A percentile compares a stretch with the other conserved stretches of the same genome.
Evolutionary conservation across 1,140 invertebrate species (phyloP).

Genomic region (Acromyrmex charruanus): DNA sequence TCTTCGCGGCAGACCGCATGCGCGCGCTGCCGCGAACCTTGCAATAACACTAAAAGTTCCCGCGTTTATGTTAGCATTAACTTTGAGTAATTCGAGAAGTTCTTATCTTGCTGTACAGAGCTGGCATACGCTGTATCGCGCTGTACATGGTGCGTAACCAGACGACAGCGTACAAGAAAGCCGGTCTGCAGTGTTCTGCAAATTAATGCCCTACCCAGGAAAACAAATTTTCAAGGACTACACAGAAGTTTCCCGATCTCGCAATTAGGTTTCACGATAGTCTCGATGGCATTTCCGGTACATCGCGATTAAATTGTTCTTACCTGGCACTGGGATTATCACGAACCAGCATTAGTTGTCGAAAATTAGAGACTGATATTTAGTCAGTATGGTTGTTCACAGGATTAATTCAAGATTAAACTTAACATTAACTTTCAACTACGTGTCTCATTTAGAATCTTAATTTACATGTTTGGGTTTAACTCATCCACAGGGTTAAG

Average conservation of each 20-base stretch:
- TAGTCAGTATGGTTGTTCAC: neutral
- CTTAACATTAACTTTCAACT: neutral
- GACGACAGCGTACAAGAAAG: conserved; percentile 58
- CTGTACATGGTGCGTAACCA: conserved; percentile 68
- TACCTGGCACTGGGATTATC: conserved; percentile 32
- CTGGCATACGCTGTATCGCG: conserved; percentile 25
- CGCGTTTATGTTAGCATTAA: conserved; percentile 73
- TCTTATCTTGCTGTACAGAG: conserved; percentile 70
- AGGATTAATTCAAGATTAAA: conserved; percentile 13
- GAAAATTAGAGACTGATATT: neutral
- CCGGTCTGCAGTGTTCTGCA: conserved; percentile 43
- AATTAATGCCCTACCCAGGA: conserved; percentile 67
- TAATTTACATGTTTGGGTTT: too few species aligned
- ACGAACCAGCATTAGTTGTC: neutral
- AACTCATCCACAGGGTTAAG: too few species aligned
- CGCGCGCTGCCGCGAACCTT: conserved; percentile 45
- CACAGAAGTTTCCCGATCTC: conserved; percentile 44
- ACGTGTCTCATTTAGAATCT: too few species aligned
- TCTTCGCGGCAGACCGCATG: conserved; percentile 38
- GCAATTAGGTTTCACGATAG: conserved; percentile 38
- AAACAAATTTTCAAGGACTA: conserved; percentile 68
- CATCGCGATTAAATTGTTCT: conserved; percentile 61
- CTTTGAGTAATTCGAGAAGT: conserved; percentile 76
- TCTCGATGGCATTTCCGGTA: conserved; percentile 13
- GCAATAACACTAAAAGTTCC: conserved; percentile 72